Conservation (phyloP, 1,140 invertebrate genomes). For the Ruditapes philippinarum region DNA sequence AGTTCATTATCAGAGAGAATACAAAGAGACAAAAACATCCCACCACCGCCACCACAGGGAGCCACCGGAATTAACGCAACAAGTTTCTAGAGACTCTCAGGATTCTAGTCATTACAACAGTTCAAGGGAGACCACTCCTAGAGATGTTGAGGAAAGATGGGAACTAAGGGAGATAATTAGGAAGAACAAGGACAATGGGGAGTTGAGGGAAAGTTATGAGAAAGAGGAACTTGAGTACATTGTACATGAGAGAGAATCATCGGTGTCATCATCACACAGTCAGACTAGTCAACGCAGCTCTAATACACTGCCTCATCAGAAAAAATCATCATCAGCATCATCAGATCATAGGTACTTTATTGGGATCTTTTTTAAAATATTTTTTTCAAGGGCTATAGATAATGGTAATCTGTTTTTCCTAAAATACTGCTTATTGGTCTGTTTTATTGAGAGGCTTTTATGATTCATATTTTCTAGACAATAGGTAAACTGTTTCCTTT, state of each 20-base stretch:
- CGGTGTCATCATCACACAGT: conserved; percentile 39
- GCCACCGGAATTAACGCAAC: conserved; percentile 8
- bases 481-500: too few species aligned
- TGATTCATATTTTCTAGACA: too few species aligned
- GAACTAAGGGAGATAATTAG: conserved; percentile 62
- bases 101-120: not conserved
- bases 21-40: not conserved
- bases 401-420: too few species aligned
- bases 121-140: conserved; percentile 52
- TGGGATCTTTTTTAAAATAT: conserved; percentile 4
- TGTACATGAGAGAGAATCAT: conserved; percentile 61
- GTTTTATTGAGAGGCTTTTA: too few species aligned
- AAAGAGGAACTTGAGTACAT: conserved; percentile 21
- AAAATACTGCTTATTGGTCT: too few species aligned
- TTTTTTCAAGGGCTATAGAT: too few species aligned
- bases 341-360: conserved; percentile 57
- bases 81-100: not conserved
- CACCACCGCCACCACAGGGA: conserved; percentile 3
- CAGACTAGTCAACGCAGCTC: conserved; percentile 69
- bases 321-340: conserved; percentile 69
- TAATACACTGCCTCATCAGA: conserved; percentile 75
- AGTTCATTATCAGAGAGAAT: conserved; percentile 1
- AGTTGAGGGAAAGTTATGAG: not conserved
- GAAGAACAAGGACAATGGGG: not conserved
- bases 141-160: conserved; percentile 52